Conservation (phyloP, 2,888 invertebrate species). For the Carterocephalus palaemon region DNA sequence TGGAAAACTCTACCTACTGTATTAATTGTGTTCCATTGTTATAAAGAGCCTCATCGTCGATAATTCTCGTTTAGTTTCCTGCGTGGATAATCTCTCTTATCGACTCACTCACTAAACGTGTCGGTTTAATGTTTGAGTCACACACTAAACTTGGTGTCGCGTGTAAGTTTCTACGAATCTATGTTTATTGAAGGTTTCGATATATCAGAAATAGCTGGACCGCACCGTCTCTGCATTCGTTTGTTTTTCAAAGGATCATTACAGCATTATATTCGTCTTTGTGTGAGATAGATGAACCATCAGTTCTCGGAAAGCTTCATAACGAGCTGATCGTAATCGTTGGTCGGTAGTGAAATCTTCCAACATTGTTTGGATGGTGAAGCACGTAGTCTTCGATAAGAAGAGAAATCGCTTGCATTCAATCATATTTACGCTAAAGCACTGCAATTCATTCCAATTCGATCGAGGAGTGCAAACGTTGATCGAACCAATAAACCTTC, state of each 20-base stretch:
- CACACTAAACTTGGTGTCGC: conserved; percentile 25
- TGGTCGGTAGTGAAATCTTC: conserved; percentile 14
- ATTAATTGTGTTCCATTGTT: conserved; percentile 15
- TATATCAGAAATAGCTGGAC: conserved; percentile 18
- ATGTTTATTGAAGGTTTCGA: conserved; percentile 26
- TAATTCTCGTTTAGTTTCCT: conserved; percentile 2
- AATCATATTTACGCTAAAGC: not conserved
- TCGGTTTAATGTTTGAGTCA: conserved; percentile 28
- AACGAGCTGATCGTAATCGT: conserved; percentile 18
- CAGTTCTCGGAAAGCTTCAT: conserved; percentile 8
- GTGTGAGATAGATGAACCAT: conserved; percentile 12
- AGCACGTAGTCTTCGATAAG: not conserved
- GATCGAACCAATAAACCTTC: conserved; percentile 1
- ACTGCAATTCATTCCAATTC: not conserved
- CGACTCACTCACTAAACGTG: conserved; percentile 5
- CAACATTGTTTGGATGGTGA: not conserved
- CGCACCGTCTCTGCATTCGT: conserved; percentile 5
- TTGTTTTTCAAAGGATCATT: conserved; percentile 17
- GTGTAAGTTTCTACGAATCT: conserved; percentile 28
- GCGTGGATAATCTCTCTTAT: conserved; percentile 16
- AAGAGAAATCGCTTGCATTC: conserved; percentile 1
- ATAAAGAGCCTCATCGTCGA: not conserved
- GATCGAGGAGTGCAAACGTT: conserved; percentile 2
- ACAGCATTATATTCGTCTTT: conserved; percentile 18
- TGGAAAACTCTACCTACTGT: not conserved